phyloP scores from a whole-genome alignment of 2,888 invertebrate species.

The Xanthorhoe spadicearia region DNA sequence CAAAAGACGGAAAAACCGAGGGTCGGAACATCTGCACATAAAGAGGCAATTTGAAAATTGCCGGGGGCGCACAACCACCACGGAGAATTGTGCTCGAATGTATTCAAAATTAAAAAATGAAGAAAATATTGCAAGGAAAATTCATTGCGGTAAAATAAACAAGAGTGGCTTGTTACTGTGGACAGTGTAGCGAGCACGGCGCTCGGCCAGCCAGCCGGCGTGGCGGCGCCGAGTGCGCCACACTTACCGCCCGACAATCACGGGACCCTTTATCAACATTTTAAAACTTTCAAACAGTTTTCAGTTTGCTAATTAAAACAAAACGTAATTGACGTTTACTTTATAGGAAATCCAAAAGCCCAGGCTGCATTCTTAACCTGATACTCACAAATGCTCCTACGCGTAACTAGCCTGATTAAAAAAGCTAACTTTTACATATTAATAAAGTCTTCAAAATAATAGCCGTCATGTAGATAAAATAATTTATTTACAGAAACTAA shows the following conservation, averaged over 20 bases:
- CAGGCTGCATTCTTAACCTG: neutral
- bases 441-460: too few relatives aligned
- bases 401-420: too few relatives aligned
- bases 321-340: neutral
- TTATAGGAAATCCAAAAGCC: neutral
- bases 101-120: conserved; percentile 83
- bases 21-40: conserved; percentile 84
- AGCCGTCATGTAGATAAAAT: too few relatives aligned
- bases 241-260: conserved; percentile 9
- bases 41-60: conserved; percentile 85
- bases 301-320: neutral
- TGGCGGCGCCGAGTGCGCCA: conserved; percentile 27
- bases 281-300: conserved; percentile 1
- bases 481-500: too few relatives aligned
- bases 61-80: conserved; percentile 80
- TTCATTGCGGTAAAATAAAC: conserved; percentile 83
- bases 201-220: conserved; percentile 30
- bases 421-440: too few relatives aligned
- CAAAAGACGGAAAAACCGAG: conserved; percentile 84
- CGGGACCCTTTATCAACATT: conserved; percentile 6
- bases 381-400: neutral
- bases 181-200: conserved; percentile 47
- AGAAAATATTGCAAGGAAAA: conserved; percentile 78
- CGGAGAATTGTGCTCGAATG: conserved; percentile 82
- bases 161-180: conserved; percentile 74